These are phyloP conservation scores for Drosophila kambysellisi DNA, from an alignment of 2,888 invertebrate genomes.

Conservation along the genomic window DNA sequence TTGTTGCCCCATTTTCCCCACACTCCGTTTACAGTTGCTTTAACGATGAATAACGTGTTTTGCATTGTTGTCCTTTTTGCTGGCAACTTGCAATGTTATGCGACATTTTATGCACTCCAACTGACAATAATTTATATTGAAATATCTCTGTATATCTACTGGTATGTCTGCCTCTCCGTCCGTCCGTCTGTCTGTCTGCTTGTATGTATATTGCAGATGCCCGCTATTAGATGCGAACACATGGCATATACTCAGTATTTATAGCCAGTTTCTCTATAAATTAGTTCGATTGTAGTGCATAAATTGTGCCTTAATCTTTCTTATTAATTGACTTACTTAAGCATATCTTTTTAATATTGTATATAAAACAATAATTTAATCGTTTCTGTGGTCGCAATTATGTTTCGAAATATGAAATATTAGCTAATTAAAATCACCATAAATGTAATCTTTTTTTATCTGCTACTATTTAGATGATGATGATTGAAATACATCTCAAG, in stretches of 20 bases:
- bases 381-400: neutral
- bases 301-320: neutral
- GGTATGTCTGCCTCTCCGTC: slow-evolving; percentile 13
- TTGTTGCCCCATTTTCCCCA: slow-evolving; percentile 1
- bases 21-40: slow-evolving; percentile 49
- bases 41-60: slow-evolving; percentile 75
- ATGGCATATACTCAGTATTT: slow-evolving; percentile 19
- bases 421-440: neutral
- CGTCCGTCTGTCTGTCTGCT: neutral
- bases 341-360: neutral
- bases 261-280: neutral
- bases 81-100: slow-evolving; percentile 60
- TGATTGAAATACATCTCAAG: too few relatives aligned
- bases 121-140: slow-evolving; percentile 79
- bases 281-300: neutral
- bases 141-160: slow-evolving; percentile 56
- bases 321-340: neutral
- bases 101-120: slow-evolving; percentile 73
- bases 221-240: slow-evolving; percentile 17
- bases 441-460: neutral
- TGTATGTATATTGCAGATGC: neutral
- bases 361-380: neutral
- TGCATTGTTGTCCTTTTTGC: slow-evolving; percentile 39
- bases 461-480: neutral
- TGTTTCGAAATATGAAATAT: neutral